Percentiles rank a stretch among this genome's conserved stretches.
These are phyloP conservation scores for Drosophila diplacantha DNA, from an alignment of 2,888 invertebrate genomes.

Conservation along the genomic window DNA sequence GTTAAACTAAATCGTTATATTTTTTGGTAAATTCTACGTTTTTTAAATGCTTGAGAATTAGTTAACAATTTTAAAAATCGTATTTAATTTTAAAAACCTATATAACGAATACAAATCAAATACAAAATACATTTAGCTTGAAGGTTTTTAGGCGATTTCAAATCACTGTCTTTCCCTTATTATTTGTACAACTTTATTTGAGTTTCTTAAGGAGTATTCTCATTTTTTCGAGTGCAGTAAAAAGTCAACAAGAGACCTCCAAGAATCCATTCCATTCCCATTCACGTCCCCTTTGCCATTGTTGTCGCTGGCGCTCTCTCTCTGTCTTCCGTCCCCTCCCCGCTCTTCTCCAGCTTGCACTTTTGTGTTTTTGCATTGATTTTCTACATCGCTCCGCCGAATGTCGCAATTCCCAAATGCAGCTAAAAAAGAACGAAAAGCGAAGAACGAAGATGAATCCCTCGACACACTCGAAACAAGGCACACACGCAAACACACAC, in stretches of 20 bases:
- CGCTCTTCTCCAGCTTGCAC: slow-evolving; percentile 52
- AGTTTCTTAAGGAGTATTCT: too few species aligned
- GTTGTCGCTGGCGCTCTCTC: slow-evolving; percentile 8
- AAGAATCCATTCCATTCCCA: slow-evolving; percentile 21
- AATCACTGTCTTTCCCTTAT: too few species aligned
- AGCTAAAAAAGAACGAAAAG: slow-evolving; percentile 22
- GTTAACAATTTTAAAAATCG: too few species aligned
- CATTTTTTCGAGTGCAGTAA: slow-evolving; percentile 4
- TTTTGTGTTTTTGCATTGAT: slow-evolving; percentile 64
- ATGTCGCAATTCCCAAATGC: slow-evolving; percentile 43
- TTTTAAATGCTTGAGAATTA: too few species aligned
- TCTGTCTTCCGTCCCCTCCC: slow-evolving; percentile 3
- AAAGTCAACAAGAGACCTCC: slow-evolving; percentile 38
- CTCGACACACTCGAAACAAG: slow-evolving; percentile 10
- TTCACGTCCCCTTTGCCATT: slow-evolving; percentile 38
- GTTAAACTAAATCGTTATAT: too few species aligned
- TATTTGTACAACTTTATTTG: background rate
- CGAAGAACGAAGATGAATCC: slow-evolving; percentile 41
- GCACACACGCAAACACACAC: slow-evolving; percentile 9
- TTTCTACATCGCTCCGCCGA: slow-evolving; percentile 54
- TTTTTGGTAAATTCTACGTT: too few species aligned
- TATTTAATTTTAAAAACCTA: too few species aligned
- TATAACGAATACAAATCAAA: too few species aligned
- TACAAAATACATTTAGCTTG: too few species aligned
- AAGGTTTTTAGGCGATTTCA: too few species aligned